A percentile compares a stretch with the other conserved stretches of the same genome.
These are phyloP conservation scores for Pangasius larnaudii DNA, from an alignment of 2,797 vertebrate genomes.

Conservation along the genomic window DNA sequence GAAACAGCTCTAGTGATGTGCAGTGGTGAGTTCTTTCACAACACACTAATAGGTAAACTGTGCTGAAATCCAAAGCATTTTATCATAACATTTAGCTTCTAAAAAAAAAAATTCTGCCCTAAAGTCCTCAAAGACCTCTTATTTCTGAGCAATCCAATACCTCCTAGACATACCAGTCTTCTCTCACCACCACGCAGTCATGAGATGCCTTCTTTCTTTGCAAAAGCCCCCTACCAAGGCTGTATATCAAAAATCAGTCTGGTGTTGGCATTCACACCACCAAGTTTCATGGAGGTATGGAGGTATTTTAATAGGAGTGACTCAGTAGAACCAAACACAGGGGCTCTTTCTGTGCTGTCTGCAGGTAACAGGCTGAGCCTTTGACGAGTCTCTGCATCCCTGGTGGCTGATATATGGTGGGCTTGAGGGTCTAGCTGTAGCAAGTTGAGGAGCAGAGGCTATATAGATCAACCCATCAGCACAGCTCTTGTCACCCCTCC, in stretches of 20 bases:
- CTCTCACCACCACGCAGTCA: slow-evolving; percentile 30
- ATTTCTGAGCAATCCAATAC: slow-evolving; percentile 46
- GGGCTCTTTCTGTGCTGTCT: slow-evolving; percentile 75
- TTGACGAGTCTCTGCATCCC: slow-evolving; percentile 65
- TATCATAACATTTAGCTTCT: slow-evolving; percentile 49
- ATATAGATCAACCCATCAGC: slow-evolving; percentile 66
- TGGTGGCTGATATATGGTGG: slow-evolving; percentile 60
- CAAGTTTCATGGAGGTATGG: slow-evolving; percentile 60
- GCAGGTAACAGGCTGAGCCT: slow-evolving; percentile 64
- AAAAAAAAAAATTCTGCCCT: slow-evolving; percentile 38
- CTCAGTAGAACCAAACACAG: slow-evolving; percentile 77
- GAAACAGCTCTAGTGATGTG: slow-evolving; percentile 40
- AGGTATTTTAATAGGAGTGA: slow-evolving; percentile 77
- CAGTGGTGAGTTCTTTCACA: slow-evolving; percentile 20
- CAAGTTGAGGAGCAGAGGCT: slow-evolving; percentile 52
- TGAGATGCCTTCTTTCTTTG: slow-evolving; percentile 45
- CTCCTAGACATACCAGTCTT: slow-evolving; percentile 21
- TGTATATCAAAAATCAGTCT: slow-evolving; percentile 75
- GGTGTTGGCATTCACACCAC: slow-evolving; percentile 75
- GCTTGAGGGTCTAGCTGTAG: slow-evolving; percentile 50
- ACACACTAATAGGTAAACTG: slow-evolving; percentile 37
- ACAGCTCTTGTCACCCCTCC: slow-evolving; percentile 70
- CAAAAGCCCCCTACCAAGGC: slow-evolving; percentile 49
- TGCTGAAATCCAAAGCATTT: slow-evolving; percentile 46
- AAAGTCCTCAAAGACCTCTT: slow-evolving; percentile 42